Conservation (phyloP, 2,888 invertebrate species). For the Erebia epiphron region DNA sequence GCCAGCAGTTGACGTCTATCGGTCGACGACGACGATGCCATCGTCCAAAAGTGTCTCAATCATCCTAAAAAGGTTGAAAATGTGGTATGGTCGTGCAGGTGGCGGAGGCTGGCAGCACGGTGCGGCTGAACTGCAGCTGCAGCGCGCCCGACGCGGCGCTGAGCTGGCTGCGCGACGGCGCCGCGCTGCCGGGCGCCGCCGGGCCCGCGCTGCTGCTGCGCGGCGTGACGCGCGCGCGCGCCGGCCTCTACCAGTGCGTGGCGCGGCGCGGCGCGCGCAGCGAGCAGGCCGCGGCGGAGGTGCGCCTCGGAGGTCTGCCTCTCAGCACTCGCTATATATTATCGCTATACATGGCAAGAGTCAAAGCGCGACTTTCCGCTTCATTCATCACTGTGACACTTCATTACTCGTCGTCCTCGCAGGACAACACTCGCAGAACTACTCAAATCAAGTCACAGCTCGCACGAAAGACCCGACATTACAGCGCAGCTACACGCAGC, state of each 20-base stretch:
- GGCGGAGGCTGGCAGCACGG: constrained; percentile 86
- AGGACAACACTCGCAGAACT: neutral
- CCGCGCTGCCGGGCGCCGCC: constrained; percentile 65
- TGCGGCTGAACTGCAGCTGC: constrained; percentile 86
- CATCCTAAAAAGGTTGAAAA: neutral
- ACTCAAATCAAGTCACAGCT: neutral
- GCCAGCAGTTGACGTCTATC: too few relatives aligned
- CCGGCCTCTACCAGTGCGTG: constrained; percentile 94
- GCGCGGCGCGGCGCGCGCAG: constrained; percentile 86
- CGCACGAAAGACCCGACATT: too few relatives aligned
- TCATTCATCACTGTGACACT: neutral
- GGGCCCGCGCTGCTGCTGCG: constrained; percentile 55
- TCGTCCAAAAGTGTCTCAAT: neutral
- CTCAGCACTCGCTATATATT: neutral
- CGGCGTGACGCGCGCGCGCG: constrained; percentile 86
- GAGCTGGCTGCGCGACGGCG: constrained; percentile 88
- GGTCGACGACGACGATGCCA: too few relatives aligned
- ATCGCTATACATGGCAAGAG: neutral
- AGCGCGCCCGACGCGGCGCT: constrained; percentile 70
- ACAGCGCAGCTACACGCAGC: too few relatives aligned
- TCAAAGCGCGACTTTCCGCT: neutral
- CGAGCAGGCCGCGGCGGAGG: constrained; percentile 89
- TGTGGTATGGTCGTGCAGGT: constrained; percentile 65
- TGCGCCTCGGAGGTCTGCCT: constrained; percentile 87
- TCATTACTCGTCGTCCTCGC: neutral